Evolutionary conservation across 1,140 invertebrate genomes (phyloP).

Genomic region (Drosophila obscura): DNA sequence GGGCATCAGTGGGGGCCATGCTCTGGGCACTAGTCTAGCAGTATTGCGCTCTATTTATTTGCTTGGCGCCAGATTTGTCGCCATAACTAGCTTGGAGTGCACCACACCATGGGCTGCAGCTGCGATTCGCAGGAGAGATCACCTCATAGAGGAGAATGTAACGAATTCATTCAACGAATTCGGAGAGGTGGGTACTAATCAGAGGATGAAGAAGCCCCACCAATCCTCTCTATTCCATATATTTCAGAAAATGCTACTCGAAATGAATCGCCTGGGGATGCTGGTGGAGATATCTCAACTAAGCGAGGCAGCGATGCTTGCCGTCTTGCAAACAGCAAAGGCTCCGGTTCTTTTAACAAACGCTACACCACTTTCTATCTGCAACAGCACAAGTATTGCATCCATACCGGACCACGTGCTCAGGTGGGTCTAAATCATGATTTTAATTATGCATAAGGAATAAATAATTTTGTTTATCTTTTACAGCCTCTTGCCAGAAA

Average conservation of each 20-base stretch:
- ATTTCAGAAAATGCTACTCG: constrained; percentile 87
- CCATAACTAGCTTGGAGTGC: constrained; percentile 89
- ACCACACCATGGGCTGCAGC: constrained; percentile 88
- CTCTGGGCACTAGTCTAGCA: constrained; percentile 89
- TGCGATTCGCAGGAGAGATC: constrained; percentile 67
- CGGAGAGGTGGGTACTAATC: constrained; percentile 79
- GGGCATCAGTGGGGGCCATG: constrained; percentile 90
- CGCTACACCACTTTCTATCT: constrained; percentile 88
- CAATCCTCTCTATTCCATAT: constrained; percentile 10
- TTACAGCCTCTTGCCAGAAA: constrained; percentile 84
- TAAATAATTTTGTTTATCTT: neutral
- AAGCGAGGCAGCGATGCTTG: constrained; percentile 89
- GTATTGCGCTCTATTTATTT: constrained; percentile 89
- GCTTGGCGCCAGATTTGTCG: constrained; percentile 89
- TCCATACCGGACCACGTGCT: constrained; percentile 89
- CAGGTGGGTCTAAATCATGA: constrained; percentile 45
- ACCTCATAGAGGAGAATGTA: constrained; percentile 75
- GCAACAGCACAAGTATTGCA: constrained; percentile 89
- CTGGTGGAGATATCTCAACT: constrained; percentile 91
- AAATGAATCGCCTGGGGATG: constrained; percentile 91
- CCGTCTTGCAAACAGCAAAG: constrained; percentile 87
- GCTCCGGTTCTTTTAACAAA: constrained; percentile 92
- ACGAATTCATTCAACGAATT: constrained; percentile 84
- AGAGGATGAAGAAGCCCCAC: neutral
- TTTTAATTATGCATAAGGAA: neutral